phyloP scores from a whole-genome alignment of 2,888 invertebrate genomes.

The Eristalis tenax region DNA sequence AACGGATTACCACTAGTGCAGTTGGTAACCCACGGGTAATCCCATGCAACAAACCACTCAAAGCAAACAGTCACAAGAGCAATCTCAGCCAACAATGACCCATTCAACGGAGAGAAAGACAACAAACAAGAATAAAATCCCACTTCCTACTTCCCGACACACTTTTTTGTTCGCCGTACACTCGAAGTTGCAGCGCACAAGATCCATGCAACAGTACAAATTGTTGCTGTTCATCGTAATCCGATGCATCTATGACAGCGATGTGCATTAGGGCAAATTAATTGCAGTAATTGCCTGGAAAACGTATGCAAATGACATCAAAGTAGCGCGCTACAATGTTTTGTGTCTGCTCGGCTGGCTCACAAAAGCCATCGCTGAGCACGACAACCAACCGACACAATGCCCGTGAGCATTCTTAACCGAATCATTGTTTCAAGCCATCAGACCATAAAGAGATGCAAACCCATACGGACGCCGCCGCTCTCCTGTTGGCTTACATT shows the following conservation, averaged over 20 bases:
- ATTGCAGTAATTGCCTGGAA: conserved; percentile 70
- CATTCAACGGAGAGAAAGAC: conserved; percentile 7
- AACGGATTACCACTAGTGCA: too few relatives aligned
- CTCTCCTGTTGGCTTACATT: conserved; percentile 41
- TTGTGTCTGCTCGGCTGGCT: conserved; percentile 60
- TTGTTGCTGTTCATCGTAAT: conserved; percentile 32
- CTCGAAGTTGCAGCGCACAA: not conserved
- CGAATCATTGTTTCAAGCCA: conserved; percentile 64
- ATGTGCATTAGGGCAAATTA: conserved; percentile 67
- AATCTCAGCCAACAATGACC: conserved; percentile 11
- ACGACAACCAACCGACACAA: conserved; percentile 57
- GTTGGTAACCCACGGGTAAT: too few relatives aligned
- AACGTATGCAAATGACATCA: conserved; percentile 69
- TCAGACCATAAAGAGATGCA: conserved; percentile 60
- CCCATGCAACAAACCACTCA: not conserved
- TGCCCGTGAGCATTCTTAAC: conserved; percentile 47
- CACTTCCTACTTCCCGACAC: conserved; percentile 53
- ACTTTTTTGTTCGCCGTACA: not conserved
- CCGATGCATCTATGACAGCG: conserved; percentile 44
- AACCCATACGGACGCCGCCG: not conserved
- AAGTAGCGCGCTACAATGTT: conserved; percentile 63
- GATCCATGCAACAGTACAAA: conserved; percentile 6
- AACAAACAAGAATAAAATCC: conserved; percentile 1
- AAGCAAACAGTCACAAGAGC: not conserved
- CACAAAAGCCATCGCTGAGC: conserved; percentile 59